Percentiles rank a stretch among this genome's conserved stretches.
Conservation (phyloP, 2,113 vertebrate species). For the Macrotus californicus region DNA sequence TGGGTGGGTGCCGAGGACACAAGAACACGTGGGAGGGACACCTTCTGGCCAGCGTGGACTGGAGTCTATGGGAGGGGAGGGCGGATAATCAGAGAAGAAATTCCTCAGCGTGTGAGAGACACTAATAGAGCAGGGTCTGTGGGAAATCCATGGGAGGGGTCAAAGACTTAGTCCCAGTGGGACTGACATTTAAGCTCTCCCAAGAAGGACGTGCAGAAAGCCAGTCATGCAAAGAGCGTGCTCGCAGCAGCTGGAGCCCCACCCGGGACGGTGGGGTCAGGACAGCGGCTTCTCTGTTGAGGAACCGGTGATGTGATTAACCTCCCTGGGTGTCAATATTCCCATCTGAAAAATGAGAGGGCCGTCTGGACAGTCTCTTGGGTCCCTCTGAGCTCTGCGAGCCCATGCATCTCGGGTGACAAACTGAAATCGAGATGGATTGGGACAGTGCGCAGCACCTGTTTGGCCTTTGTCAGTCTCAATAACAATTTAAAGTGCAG, state of each 20-base stretch:
- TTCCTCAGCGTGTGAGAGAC: not conserved
- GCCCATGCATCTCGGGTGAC: not conserved
- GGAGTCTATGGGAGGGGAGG: not conserved
- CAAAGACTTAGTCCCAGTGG: not conserved
- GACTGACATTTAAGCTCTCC: not conserved
- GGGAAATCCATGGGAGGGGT: not conserved
- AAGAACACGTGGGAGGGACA: fast-evolving
- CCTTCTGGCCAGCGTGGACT: not conserved
- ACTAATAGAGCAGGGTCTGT: not conserved
- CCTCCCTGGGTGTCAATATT: not conserved
- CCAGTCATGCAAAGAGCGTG: fast-evolving
- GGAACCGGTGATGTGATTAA: not conserved
- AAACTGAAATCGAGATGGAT: not conserved
- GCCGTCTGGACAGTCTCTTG: not conserved
- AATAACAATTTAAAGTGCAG: not conserved
- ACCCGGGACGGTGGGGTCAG: fast-evolving
- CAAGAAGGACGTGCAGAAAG: not conserved
- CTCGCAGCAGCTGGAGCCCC: fast-evolving
- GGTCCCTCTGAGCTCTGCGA: not conserved
- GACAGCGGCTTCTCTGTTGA: not conserved
- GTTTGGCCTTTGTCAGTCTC: not conserved
- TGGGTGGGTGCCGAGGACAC: fast-evolving
- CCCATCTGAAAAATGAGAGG: not conserved
- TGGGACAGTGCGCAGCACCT: not conserved
- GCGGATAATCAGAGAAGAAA: not conserved